Evolutionary conservation across 64 coral and sea anemone genomes (phyloP).

Genomic region (Stylophora pistillata): DNA sequence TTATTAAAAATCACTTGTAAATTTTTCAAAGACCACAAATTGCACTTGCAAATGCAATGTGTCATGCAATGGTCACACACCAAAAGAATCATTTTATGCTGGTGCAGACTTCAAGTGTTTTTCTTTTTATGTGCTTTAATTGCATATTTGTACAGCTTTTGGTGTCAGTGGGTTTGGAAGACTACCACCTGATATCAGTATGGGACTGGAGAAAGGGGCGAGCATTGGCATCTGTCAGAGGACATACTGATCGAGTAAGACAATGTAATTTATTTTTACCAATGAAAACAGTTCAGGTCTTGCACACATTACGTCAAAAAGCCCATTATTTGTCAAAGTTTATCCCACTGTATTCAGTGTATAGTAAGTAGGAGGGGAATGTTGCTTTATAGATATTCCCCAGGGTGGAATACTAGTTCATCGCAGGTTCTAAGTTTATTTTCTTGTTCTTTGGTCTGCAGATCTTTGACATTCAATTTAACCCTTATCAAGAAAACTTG

Average conservation of each 20-base stretch:
- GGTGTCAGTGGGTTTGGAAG: conserved; percentile 94
- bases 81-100: too few species aligned
- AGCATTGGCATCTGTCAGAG: conserved; percentile 82
- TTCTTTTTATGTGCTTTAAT: background rate
- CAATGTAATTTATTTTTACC: background rate
- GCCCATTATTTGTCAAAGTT: too few species aligned
- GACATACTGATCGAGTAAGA: conserved; percentile 90
- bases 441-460: conserved; percentile 12
- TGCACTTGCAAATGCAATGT: too few species aligned
- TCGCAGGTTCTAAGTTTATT: background rate
- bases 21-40: too few species aligned
- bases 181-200: conserved; percentile 91
- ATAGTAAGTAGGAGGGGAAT: too few species aligned
- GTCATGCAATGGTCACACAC: too few species aligned
- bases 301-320: too few species aligned
- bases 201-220: conserved; percentile 98
- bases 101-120: too few species aligned
- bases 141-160: conserved; percentile 43
- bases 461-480: conserved; percentile 99
- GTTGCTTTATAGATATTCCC: background rate
- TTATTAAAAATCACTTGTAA: too few species aligned
- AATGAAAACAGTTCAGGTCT: too few species aligned
- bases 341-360: too few species aligned
- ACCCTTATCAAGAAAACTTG: conserved; percentile 80
- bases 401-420: background rate